Evolutionary conservation across 2,888 invertebrate genomes (phyloP), one percentile per base, ranked within the genome.

Genomic region (Odiellus spinosus): DNA sequence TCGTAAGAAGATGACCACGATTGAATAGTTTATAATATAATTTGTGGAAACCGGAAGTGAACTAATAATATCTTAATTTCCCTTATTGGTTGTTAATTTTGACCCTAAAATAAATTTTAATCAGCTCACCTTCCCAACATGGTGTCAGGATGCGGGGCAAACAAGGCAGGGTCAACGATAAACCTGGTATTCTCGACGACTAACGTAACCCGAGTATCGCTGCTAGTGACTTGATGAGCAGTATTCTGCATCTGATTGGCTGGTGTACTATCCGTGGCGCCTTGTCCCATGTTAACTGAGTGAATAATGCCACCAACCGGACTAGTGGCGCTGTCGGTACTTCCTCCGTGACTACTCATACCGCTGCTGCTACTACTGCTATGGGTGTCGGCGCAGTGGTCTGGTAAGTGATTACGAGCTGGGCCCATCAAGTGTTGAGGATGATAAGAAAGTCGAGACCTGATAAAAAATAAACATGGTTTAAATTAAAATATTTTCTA

Each of bases 161-260:
- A 87, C 52, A 95, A 73, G 2, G 85, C 79, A 5, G 88, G 86
- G 66, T 95, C 93, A 18, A 95, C 80, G 40, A 95, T 81, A 65
- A 91, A 91, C 54, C 90, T 73, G 0, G 93, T 93, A 60, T 86
- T 88, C 63, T 98, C 96, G 12, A 98, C 96, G n/a, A 96, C 80
- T 43, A 98, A 73, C 2, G 88, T 88, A 46, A 93, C 82, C 49
- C 63, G 60, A 43, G 64, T 62, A 47, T 52, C 50, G 45, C 46
- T 52, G 8, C 45, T 47, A 20, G 40, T 38, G 32, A 43, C 19
- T 38, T 17, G 38, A 38, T 19, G 19, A 38, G 17, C 15, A 5
- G 38, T 17, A 38, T 17, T 38, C 15, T 38, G 38, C 15, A 17
- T 19, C 15, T 20, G 26, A 41, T 21, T 21, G 19, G 41, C 26